Evolutionary conservation across 2,888 invertebrate species (phyloP).

Genomic region (Tenthredo scrophulariae): DNA sequence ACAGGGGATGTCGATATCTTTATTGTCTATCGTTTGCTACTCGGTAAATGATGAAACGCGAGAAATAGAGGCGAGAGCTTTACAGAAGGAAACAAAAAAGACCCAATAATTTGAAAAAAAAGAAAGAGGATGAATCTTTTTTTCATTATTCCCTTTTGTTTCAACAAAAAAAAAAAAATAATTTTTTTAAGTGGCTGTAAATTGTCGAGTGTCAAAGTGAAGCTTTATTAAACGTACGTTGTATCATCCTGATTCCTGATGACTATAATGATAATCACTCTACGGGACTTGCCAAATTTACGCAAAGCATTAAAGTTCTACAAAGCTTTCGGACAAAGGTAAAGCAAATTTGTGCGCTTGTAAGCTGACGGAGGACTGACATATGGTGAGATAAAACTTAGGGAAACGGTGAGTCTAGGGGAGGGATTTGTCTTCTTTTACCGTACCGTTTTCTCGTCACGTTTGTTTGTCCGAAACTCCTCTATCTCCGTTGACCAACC

Average conservation of each 20-base stretch:
- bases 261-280: neutral
- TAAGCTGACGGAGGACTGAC: constrained; percentile 41
- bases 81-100: neutral
- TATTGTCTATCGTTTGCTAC: constrained; percentile 26
- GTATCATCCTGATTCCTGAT: neutral
- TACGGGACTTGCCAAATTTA: neutral
- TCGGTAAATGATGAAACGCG: constrained; percentile 26
- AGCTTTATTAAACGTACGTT: neutral
- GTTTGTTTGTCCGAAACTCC: constrained; percentile 7
- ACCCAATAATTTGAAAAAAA: neutral
- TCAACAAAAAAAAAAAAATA: neutral
- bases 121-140: neutral
- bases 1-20: constrained; percentile 41
- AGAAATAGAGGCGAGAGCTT: neutral
- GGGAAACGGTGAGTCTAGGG: neutral
- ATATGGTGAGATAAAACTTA: constrained; percentile 18
- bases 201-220: neutral
- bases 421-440: neutral
- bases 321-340: constrained; percentile 14
- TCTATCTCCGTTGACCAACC: neutral
- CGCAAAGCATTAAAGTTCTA: neutral
- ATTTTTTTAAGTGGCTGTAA: neutral
- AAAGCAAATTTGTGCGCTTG: constrained; percentile 13
- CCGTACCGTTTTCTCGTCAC: neutral
- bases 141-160: neutral